Conservation (phyloP, 2,888 invertebrate species). For the Clanis bilineata region DNA sequence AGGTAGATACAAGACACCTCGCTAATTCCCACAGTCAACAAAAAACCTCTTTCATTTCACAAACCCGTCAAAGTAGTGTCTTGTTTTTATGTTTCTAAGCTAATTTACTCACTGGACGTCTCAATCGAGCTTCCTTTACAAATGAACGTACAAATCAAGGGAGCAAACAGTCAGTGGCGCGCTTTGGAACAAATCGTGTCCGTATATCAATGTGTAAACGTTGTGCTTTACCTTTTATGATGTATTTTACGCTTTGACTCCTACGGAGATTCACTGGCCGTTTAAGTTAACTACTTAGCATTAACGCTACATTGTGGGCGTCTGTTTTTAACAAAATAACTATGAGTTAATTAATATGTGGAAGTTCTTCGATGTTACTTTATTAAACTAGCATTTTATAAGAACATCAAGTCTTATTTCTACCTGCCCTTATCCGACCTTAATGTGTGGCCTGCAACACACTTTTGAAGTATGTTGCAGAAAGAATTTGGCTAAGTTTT, state of each 20-base stretch:
- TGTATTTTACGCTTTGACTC: constrained; percentile 46
- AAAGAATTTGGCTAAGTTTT: too few species aligned
- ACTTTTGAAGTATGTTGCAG: too few species aligned
- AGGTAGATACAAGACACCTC: neutral
- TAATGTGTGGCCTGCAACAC: too few species aligned
- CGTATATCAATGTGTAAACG: constrained; percentile 53
- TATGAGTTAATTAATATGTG: neutral
- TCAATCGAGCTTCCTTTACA: constrained; percentile 45
- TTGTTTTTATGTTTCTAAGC: constrained; percentile 30
- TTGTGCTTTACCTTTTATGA: constrained; percentile 57
- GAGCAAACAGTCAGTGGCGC: constrained; percentile 49
- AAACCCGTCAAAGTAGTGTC: constrained; percentile 20
- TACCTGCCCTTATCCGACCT: too few species aligned
- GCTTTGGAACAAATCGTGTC: constrained; percentile 57
- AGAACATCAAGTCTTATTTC: too few species aligned
- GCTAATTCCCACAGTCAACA: neutral
- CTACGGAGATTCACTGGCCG: constrained; percentile 37
- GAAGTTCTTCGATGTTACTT: too few species aligned
- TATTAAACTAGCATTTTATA: too few species aligned
- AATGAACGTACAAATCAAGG: constrained; percentile 57
- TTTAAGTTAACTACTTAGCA: constrained; percentile 41
- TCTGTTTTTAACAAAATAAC: constrained; percentile 1
- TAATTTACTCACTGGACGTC: constrained; percentile 35
- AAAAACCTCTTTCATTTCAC: constrained; percentile 16
- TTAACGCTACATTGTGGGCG: constrained; percentile 25